A percentile compares a stretch with the other conserved stretches of the same genome.
phyloP scores from a whole-genome alignment of 2,888 invertebrate genomes.

The Mythimna loreyi region DNA sequence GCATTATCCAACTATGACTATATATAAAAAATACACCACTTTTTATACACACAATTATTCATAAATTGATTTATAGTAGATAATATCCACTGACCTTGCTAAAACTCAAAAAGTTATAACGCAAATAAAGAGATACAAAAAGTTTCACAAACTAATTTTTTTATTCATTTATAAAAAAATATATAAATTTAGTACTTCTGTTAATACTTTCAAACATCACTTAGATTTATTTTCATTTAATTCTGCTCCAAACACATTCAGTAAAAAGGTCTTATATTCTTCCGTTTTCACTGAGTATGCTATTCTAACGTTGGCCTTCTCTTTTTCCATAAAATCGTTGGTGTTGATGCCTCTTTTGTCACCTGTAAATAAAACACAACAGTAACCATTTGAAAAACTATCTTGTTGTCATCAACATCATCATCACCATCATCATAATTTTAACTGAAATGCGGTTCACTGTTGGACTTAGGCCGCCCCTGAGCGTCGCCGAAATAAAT shows the following conservation, averaged over 20 bases:
- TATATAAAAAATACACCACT: too few species aligned
- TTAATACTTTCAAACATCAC: conserved; percentile 5
- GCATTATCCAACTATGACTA: too few species aligned
- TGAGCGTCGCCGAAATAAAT: too few species aligned
- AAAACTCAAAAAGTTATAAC: too few species aligned
- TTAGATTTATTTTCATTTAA: conserved; percentile 12
- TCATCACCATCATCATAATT: too few species aligned
- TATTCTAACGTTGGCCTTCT: conserved; percentile 77
- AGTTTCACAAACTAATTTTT: neutral
- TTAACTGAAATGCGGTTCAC: too few species aligned
- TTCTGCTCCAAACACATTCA: conserved; percentile 72
- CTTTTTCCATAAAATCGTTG: conserved; percentile 74
- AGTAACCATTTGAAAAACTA: neutral
- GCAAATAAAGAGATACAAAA: neutral
- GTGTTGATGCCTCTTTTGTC: conserved; percentile 76
- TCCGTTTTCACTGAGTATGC: conserved; percentile 76
- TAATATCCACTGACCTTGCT: too few species aligned
- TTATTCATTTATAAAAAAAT: neutral
- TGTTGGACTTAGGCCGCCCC: too few species aligned
- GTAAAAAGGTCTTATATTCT: conserved; percentile 75
- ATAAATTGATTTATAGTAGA: too few species aligned
- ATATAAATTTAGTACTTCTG: neutral
- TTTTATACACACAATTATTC: too few species aligned
- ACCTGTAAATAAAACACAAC: conserved; percentile 63
- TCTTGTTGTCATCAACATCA: neutral